These are phyloP conservation scores for Amiota mariae DNA, from an alignment of 2,888 invertebrate genomes.

Conservation along the genomic window DNA sequence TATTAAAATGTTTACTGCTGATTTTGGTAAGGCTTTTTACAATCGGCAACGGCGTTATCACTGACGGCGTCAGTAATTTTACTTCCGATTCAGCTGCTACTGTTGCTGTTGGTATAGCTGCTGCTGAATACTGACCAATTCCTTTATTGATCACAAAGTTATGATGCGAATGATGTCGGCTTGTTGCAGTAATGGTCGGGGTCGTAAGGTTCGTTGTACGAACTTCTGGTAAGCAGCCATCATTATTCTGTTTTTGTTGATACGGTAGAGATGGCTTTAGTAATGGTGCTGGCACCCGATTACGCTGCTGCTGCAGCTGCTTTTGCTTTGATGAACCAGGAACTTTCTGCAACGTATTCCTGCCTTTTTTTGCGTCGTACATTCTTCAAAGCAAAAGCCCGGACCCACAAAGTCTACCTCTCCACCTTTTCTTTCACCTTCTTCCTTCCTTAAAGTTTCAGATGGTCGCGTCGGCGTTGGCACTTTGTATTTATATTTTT, in stretches of 20 bases:
- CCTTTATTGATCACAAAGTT: conserved; percentile 9
- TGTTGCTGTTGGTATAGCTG: conserved; percentile 27
- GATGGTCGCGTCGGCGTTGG: background rate
- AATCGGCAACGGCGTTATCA: no score
- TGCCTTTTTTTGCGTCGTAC: conserved; percentile 69
- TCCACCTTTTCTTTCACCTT: background rate
- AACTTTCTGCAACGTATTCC: conserved; percentile 68
- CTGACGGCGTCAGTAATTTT: background rate
- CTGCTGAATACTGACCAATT: conserved; percentile 21
- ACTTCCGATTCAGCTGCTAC: background rate
- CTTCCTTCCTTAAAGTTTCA: background rate
- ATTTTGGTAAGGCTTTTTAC: no score
- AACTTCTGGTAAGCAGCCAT: no score
- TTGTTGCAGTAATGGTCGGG: background rate
- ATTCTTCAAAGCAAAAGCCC: conserved; percentile 55
- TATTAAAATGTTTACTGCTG: no score
- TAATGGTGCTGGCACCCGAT: conserved; percentile 34
- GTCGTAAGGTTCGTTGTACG: no score
- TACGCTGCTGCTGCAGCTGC: conserved; percentile 41
- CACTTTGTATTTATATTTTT: conserved; percentile 3
- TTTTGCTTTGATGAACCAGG: conserved; percentile 60
- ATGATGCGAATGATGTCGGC: background rate
- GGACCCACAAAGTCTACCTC: conserved; percentile 28
- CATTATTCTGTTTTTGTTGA: conserved; percentile 1
- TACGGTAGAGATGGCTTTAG: conserved; percentile 19